Base-by-base conservation (phyloP, 2,797 vertebrate genomes). In the Emydoidea blandingii region DNA sequence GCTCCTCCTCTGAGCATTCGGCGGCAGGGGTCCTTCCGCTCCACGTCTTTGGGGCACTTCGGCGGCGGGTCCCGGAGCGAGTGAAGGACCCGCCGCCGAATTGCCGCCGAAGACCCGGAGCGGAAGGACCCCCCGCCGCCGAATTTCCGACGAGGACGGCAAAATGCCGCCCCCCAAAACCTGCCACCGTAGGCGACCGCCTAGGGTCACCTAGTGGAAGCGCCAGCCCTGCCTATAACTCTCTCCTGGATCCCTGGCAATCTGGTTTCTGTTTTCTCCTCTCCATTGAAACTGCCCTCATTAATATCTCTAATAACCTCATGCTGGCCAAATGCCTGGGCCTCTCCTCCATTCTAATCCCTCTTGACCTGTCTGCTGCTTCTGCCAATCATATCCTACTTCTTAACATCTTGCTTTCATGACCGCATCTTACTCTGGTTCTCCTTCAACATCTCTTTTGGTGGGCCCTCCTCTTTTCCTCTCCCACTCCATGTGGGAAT, bases 221-320 rank as follows among this genome's bases (percentile, higher is more conserved):
- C 41, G 41, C 41, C 41, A 5, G 41, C 41, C 41, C 41, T 41
- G 41, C 41, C 41, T 41, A 41, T 41, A 41, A 41, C 41, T 29
- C 15, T 79, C 18, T 37, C n/a, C 50, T 57, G 53, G 10, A 57
- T 16, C 78, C 59, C 65, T 59, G 27, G 27, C 34, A 83, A 0
- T 34, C 5, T 37, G 47, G 50, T 50, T 79, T 79, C 31, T 52
- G 16, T 19, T 31, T 44, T 80, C 49, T 78, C 49, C 49, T 87
- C 56, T 56, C 41, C 41, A 49, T 80, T 65, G 62, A n/a, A 65
- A 65, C 62, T 65, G 16, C 16, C 62, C 34, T 65, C 8, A 19
- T 16, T 10, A n/a, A n/a, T 0, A 0, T 12, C 7, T 50, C 53
- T 72, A 81, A 23, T 0, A 4, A 6, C 16, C 6, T 21, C 78